Percentiles rank a stretch among this genome's conserved stretches.
These are phyloP conservation scores for Pteropus rufus DNA, from an alignment of 2,797 vertebrate genomes.

Conservation along the genomic window DNA sequence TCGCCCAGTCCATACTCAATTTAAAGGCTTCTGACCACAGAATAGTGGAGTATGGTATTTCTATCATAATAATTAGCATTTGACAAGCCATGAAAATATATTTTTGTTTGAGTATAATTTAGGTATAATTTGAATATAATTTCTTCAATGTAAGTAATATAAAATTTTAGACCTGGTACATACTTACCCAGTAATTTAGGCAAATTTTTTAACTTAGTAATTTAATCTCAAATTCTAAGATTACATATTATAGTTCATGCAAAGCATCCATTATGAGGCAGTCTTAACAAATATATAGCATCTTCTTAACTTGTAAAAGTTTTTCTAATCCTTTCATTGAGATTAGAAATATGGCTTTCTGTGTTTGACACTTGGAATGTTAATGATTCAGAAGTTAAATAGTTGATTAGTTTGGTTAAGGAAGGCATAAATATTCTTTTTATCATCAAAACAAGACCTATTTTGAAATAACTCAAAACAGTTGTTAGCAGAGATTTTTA, in stretches of 20 bases:
- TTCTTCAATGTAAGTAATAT: slow-evolving; percentile 2
- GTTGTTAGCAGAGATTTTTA: not conserved
- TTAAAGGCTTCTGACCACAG: not conserved
- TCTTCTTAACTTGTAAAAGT: not conserved
- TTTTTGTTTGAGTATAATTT: not conserved
- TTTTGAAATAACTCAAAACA: not conserved
- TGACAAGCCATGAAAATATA: not conserved
- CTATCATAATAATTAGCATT: not conserved
- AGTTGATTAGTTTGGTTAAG: not conserved
- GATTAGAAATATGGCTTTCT: not conserved
- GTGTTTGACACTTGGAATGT: not conserved
- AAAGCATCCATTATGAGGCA: not conserved
- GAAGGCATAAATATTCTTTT: not conserved
- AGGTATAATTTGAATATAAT: not conserved
- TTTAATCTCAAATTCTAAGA: not conserved
- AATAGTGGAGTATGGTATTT: not conserved
- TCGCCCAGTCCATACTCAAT: not conserved
- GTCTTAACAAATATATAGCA: not conserved
- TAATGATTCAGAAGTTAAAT: not conserved
- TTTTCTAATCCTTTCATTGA: not conserved
- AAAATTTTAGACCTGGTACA: not conserved
- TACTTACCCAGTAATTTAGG: not conserved
- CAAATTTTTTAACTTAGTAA: not conserved
- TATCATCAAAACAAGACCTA: not conserved
- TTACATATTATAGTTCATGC: not conserved